Evolutionary conservation across 2,797 vertebrate species (phyloP), one percentile per base, ranked within the genome.

Genomic region (Tympanoctomys barrerae): DNA sequence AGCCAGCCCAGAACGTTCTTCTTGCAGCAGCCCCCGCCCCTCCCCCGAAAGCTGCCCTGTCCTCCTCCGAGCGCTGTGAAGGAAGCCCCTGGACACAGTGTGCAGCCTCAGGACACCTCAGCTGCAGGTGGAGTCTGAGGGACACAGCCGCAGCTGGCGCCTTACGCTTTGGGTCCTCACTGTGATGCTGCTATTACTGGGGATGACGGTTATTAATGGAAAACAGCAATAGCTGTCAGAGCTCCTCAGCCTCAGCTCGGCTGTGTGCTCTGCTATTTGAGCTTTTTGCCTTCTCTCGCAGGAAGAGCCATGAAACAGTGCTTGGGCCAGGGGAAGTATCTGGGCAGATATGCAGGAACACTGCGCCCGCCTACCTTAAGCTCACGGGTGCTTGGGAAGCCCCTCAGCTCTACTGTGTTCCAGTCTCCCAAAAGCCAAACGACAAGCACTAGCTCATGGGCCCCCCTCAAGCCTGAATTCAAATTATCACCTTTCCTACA

Each of bases 11-110:
- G 91, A 94, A 89, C 31, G 26, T 97, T 7, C 96, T 46, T 36
- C 66, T 52, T 57, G 62, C 95, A 93, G 95, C 97, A 54, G 75
- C 82, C 82, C 89, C 70, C 75, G 18, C 6, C 14, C 8, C 39
- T 19, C 83, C 68, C 62, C 61, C 0, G 26, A 31, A 2, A n/a
- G 11, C 71, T 24, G 39, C 54, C 12, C 36, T 6, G 21, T 42
- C 79, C 68, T 81, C 33, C 87, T 95, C 95, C 91, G 96, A 54
- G 87, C 90, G 90, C 95, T 77, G 87, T 93, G 96, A 95, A 95
- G 96, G 91, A 93, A 57, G 91, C 88, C 59, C 96, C 75, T 94
- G 66, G 75, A 73, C 97, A 71, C 95, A 75, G 91, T 82, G 61
- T 73, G 95, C 73, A 96, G n/a, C 87, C 80, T 82, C 96, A 2